Conservation (phyloP, 2,797 vertebrate species). For the Clarias platycephalus region DNA sequence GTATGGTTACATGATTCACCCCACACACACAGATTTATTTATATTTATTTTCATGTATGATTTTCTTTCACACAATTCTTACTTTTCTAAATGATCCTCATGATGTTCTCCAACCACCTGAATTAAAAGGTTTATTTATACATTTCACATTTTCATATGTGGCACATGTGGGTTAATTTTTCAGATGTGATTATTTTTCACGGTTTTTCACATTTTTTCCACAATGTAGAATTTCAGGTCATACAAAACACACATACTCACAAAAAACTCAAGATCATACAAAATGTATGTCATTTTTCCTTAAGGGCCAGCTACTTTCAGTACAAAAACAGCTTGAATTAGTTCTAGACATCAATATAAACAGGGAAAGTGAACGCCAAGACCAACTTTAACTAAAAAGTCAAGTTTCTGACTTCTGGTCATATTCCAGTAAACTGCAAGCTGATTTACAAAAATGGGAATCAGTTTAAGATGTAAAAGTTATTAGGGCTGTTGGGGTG, state of each 20-base stretch:
- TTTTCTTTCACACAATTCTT: not conserved
- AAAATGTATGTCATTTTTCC: not conserved
- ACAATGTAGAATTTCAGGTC: not conserved
- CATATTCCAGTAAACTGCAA: not conserved
- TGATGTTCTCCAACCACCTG: not conserved
- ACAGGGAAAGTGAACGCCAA: not conserved
- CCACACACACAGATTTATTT: not conserved
- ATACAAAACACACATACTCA: not conserved
- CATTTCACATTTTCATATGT: not conserved
- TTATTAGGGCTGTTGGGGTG: not conserved
- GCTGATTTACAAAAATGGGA: not conserved
- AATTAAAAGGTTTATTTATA: not conserved
- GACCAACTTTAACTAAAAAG: conserved; percentile 12
- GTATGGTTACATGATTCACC: not conserved
- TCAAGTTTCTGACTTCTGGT: conserved; percentile 25
- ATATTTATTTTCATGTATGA: not conserved
- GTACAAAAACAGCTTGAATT: conserved; percentile 36
- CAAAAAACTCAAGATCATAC: not conserved
- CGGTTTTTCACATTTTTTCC: not conserved
- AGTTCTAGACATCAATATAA: not conserved
- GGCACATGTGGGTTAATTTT: not conserved
- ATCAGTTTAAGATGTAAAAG: not conserved
- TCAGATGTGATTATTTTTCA: not conserved
- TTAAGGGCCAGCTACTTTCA: not conserved
- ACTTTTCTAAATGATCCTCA: not conserved